Conservation (phyloP, 2,888 invertebrate genomes). For the Leptinotarsa tumamoca region DNA sequence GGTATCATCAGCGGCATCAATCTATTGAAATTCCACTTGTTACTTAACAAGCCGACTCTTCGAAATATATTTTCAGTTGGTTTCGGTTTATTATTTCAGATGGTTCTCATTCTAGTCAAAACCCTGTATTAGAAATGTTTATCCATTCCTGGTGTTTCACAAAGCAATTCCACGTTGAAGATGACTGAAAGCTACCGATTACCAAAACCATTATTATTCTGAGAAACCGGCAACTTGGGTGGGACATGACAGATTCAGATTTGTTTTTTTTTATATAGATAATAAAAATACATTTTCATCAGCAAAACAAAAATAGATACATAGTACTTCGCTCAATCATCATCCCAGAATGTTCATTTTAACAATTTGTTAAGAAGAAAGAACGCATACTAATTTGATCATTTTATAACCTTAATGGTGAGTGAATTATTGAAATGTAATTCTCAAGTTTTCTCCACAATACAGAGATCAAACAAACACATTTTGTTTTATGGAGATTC, state of each 20-base stretch:
- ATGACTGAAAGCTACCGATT: background rate
- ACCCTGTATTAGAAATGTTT: conserved; percentile 16
- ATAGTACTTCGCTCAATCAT: too few relatives aligned
- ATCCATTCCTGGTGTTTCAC: background rate
- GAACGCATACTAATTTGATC: too few relatives aligned
- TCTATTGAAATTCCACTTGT: conserved; percentile 13
- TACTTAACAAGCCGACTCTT: conserved; percentile 12
- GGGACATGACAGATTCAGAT: too few relatives aligned
- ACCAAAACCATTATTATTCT: background rate
- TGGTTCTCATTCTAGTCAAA: conserved; percentile 1
- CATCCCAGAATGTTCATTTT: too few relatives aligned
- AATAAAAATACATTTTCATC: background rate
- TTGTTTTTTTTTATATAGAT: too few relatives aligned
- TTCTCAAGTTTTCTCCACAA: too few relatives aligned
- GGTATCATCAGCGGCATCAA: conserved; percentile 18
- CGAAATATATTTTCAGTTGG: conserved; percentile 6
- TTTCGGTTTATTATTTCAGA: conserved; percentile 18
- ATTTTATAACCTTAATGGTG: too few relatives aligned
- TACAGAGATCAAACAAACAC: too few relatives aligned
- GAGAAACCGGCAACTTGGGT: background rate
- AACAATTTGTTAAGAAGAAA: too few relatives aligned
- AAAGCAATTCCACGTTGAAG: background rate
- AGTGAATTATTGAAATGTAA: too few relatives aligned
- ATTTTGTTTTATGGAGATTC: too few relatives aligned
- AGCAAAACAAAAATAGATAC: too few relatives aligned